Evolutionary conservation across 2,113 vertebrate genomes (phyloP), one percentile per base, ranked within the genome.

Genomic region (Chascanopsetta lugubris): DNA sequence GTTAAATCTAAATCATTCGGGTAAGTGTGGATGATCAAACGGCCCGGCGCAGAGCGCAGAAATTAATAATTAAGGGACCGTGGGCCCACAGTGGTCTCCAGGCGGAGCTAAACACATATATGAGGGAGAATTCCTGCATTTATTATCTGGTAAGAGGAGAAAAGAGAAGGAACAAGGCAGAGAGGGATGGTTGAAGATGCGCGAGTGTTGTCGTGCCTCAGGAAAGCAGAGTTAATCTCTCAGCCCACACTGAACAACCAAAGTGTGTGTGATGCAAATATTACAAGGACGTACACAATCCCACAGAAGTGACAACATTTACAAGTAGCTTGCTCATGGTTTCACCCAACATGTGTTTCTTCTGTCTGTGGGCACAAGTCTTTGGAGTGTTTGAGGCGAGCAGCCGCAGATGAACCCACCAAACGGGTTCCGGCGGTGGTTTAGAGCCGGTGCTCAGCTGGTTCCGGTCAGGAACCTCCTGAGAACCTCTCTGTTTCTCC

Each of bases 41-140:
- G 64, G 79, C 79, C 77, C n/a, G 65, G 79, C 46, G 21, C 64
- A 80, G 80, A 81, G 65, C 77, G 46, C 76, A n/a, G 79, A 78
- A 83, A 89, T 92, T 83, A 89, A 92, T 92, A 90, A 92, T 93
- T 92, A 88, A 92, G 58, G 45, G 72, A 79, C 85, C 30, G 64
- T 61, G 80, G 87, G 82, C 83, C 69, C 27, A 79, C 74, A 80
- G 69, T 48, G 61, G 70, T 78, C 89, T 81, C 66, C 60, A 69
- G 80, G 83, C 81, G 42, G 61, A 54, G 63, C 84, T 83, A 88
- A 90, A 90, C 75, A 90, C 79, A 85, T 84, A 82, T 81, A 69
- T 81, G 69, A 85, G 86, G 72, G 72, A 75, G 72, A 90, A 79
- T 76, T 83, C 77, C 77, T 84, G 77, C 83, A 85, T 88, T 88